phyloP scores from a whole-genome alignment of 2,888 invertebrate genomes.

The Ectemnius continuus region DNA sequence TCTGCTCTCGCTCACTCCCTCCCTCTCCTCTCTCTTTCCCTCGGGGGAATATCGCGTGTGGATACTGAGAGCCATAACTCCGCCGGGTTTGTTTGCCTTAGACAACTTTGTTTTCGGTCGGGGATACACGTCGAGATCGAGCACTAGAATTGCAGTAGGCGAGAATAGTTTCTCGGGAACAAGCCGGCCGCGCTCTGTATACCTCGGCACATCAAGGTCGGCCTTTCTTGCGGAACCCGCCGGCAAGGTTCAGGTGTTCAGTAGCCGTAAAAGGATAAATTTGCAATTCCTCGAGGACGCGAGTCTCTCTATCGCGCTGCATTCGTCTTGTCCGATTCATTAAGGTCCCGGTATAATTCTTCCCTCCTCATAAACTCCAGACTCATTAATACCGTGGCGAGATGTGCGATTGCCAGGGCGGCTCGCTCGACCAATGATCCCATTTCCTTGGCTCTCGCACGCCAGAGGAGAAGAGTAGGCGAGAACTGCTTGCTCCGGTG shows the following conservation, averaged over 20 bases:
- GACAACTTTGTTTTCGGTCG: conserved; percentile 10
- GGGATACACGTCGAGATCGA: conserved; percentile 10
- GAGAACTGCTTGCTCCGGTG: no score
- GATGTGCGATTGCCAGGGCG: conserved; percentile 16
- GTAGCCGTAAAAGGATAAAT: conserved; percentile 3
- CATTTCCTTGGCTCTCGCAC: no score
- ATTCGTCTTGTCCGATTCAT: conserved; percentile 3
- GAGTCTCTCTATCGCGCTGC: neutral
- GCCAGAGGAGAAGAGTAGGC: no score
- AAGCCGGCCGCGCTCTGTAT: conserved; percentile 24
- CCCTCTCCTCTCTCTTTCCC: conserved; percentile 2
- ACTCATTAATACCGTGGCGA: conserved; percentile 1
- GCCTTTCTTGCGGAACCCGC: conserved; percentile 18
- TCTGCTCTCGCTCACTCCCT: neutral
- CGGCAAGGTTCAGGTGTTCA: conserved; percentile 1
- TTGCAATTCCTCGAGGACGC: neutral
- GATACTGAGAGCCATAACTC: conserved; percentile 4
- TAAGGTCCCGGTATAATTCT: neutral
- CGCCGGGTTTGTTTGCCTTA: conserved; percentile 22
- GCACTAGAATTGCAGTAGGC: conserved; percentile 6
- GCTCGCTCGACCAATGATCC: conserved; percentile 21
- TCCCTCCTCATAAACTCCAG: conserved; percentile 4
- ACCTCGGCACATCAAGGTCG: conserved; percentile 30
- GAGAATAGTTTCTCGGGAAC: neutral
- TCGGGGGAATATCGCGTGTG: conserved; percentile 28